Base-by-base conservation (phyloP, 2,113 vertebrate genomes). In the Colaptes auratus region DNA sequence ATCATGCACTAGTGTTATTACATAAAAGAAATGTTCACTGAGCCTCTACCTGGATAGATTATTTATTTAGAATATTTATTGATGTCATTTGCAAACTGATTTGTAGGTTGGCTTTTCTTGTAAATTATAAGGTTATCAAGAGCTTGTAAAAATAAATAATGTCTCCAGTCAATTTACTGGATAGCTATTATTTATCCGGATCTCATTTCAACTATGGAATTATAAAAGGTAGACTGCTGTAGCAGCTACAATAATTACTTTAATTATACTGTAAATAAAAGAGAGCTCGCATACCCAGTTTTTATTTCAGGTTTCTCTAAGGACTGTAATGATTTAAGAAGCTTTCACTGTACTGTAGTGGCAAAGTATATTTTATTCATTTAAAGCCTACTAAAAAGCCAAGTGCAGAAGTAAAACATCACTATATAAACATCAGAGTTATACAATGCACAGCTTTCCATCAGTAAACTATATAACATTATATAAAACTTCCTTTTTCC, bases 251-350 rank as follows among this genome's bases (percentile, higher is more conserved):
- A 59, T 64, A 87, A 87, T 89, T 94, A 84, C 72, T 93, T 82
- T 94, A 94, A 95, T 95, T 93, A 86, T 87, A 71, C 36, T 81
- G 55, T 92, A 92, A 96, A 77, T 90, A 94, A 91, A 96, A 81
- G 35, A 81, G 74, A 85, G 72, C n/a, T 50, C 66, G 8, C 28
- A 59, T 81, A 86, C 67, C 73, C 53, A 86, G 33, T 56, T 92
- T 92, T 94, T 82, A 44, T 93, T 64, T 93, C 75, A 58, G 61
- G 76, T 86, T 92, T 95, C 42, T 92, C 66, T 61, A 23, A 86
- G 36, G 56, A 12, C 39, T 90, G 3, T 74, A 66, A 82, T 93
- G 82, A 92, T 86, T 86, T 84, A 86, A 50, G 48, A 67, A 94
- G 23, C 15, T 85, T 86, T 81, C 52, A 58, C 42, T 64, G 12